Evolutionary conservation across 1,140 invertebrate genomes (phyloP).

Genomic region (Ostrea edulis): DNA sequence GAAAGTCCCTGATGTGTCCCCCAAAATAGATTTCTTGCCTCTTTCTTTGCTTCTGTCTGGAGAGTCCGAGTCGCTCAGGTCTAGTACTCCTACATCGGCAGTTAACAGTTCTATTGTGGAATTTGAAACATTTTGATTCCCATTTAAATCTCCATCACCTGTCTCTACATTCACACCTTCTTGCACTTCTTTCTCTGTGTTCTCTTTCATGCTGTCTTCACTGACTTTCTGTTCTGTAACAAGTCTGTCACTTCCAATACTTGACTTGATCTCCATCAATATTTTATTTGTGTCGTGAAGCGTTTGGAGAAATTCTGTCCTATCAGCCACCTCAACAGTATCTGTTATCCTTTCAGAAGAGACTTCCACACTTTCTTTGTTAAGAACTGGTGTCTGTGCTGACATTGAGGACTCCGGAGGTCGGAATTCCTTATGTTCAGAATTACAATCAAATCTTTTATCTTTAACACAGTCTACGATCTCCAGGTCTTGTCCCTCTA

Average conservation of each 20-base stretch:
- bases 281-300: slow-evolving; percentile 27
- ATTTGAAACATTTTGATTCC: slow-evolving; percentile 37
- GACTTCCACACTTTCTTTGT: neutral
- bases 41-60: neutral
- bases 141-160: neutral
- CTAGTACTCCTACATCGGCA: slow-evolving; percentile 36
- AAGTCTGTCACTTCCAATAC: neutral
- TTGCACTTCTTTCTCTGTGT: neutral
- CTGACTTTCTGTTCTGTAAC: neutral
- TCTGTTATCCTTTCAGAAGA: neutral
- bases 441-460: neutral
- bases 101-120: slow-evolving; percentile 51
- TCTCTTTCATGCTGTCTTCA: neutral
- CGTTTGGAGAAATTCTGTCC: slow-evolving; percentile 12
- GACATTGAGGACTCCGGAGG: neutral
- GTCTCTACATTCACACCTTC: neutral
- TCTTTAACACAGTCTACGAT: neutral
- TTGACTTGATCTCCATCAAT: slow-evolving; percentile 29
- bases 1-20: slow-evolving; percentile 21
- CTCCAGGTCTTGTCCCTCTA: neutral
- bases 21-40: slow-evolving; percentile 35
- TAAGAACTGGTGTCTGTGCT: neutral
- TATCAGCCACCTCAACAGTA: neutral
- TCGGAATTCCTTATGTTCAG: neutral
- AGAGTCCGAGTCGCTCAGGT: slow-evolving; percentile 33